Evolutionary conservation across 2,797 vertebrate species (phyloP).

Genomic region (Lepus townsendii): DNA sequence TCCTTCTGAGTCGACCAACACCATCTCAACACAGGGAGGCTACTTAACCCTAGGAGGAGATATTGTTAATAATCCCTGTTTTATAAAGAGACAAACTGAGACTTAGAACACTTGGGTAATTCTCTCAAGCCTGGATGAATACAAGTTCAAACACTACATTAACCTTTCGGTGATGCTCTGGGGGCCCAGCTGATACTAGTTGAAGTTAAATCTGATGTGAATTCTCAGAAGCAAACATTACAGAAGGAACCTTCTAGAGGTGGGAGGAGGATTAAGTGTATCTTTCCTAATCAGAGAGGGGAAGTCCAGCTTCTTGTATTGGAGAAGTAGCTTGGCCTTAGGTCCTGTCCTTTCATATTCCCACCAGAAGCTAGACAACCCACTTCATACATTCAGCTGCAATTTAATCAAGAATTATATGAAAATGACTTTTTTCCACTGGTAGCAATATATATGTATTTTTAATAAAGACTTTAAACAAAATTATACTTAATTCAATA

Average conservation of each 20-base stretch:
- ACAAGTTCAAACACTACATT: background rate
- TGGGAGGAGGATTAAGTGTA: background rate
- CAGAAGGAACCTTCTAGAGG: background rate
- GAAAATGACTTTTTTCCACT: conserved; percentile 46
- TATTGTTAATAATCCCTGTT: background rate
- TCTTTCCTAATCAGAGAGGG: background rate
- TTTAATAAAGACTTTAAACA: conserved; percentile 36
- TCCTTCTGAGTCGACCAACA: background rate
- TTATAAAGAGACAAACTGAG: background rate
- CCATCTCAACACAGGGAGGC: background rate
- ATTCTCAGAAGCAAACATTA: background rate
- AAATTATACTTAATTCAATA: conserved; percentile 35
- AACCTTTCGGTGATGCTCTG: background rate
- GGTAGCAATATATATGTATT: conserved; percentile 31
- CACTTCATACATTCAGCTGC: conserved; percentile 4
- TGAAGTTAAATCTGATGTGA: conserved; percentile 11
- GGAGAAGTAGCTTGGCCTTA: background rate
- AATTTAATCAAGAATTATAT: conserved; percentile 35
- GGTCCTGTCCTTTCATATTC: background rate
- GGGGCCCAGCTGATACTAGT: background rate
- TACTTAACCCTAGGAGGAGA: background rate
- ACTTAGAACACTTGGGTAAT: background rate
- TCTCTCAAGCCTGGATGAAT: background rate
- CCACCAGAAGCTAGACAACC: background rate
- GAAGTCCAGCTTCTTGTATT: background rate